phyloP scores from a whole-genome alignment of 2,888 invertebrate species.

The Ophion obscuratus region DNA sequence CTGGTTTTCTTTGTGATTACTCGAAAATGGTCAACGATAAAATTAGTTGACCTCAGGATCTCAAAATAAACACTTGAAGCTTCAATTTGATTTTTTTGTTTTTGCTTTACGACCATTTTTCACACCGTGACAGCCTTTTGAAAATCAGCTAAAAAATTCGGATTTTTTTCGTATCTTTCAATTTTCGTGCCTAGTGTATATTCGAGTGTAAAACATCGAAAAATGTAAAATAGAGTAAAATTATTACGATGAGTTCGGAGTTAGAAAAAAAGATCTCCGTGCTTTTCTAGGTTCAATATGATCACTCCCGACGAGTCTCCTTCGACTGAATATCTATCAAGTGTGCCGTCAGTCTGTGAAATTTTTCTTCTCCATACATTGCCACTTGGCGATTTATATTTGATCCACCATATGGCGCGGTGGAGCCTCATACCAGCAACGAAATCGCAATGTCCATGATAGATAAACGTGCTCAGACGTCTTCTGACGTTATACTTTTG shows the following conservation, averaged over 20 bases:
- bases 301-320: neutral
- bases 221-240: neutral
- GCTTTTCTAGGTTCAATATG: neutral
- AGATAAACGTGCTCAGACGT: neutral
- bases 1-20: too few species aligned
- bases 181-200: too few species aligned
- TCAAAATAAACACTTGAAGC: neutral
- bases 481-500: conserved; percentile 6
- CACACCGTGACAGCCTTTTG: too few species aligned
- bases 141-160: too few species aligned
- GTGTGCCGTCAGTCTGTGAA: conserved; percentile 61
- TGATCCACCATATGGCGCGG: neutral
- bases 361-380: conserved; percentile 68
- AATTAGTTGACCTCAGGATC: too few species aligned
- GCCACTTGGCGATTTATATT: conserved; percentile 24
- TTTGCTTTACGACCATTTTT: too few species aligned
- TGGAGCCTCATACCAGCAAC: conserved; percentile 6
- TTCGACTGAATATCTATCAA: conserved; percentile 48
- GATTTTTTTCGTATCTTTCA: too few species aligned
- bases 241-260: too few species aligned
- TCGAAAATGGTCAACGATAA: too few species aligned
- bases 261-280: too few species aligned
- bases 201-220: neutral
- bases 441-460: conserved; percentile 3
- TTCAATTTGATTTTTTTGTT: too few species aligned